These are phyloP conservation scores for Palythoa grandis DNA, from an alignment of 92 coral and sea anemone species.

Conservation along the genomic window DNA sequence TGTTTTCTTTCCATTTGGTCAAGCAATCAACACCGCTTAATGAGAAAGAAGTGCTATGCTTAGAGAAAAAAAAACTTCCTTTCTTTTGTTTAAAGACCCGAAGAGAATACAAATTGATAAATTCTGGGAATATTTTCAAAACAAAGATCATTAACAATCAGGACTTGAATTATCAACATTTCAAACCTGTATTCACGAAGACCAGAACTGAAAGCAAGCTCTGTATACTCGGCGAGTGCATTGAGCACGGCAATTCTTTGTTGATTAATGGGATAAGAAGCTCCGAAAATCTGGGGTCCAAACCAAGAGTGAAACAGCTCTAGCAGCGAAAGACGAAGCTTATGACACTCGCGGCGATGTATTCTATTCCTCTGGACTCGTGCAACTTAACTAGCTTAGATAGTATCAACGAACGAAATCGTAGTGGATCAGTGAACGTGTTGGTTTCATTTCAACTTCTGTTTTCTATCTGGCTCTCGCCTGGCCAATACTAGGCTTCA, in stretches of 20 bases:
- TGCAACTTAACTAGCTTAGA: neutral
- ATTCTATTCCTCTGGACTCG: neutral
- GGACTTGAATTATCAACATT: constrained; percentile 7
- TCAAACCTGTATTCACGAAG: constrained; percentile 57
- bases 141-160: neutral
- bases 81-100: neutral
- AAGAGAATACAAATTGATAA: neutral
- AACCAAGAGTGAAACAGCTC: neutral
- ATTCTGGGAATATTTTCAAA: neutral
- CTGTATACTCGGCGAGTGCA: constrained; percentile 25
- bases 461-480: constrained; percentile 5
- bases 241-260: constrained; percentile 4
- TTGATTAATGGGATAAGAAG: constrained; percentile 12
- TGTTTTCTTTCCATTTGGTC: constrained; percentile 24
- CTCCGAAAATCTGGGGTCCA: neutral
- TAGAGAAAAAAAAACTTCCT: neutral
- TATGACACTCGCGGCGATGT: neutral
- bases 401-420: neutral
- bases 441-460: constrained; percentile 5
- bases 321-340: neutral
- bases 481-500: constrained; percentile 23
- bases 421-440: neutral
- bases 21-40: constrained; percentile 8
- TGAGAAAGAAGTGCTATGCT: neutral
- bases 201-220: constrained; percentile 42